Conservation (phyloP, 1,140 invertebrate species). For the Drosophila persimilis region DNA sequence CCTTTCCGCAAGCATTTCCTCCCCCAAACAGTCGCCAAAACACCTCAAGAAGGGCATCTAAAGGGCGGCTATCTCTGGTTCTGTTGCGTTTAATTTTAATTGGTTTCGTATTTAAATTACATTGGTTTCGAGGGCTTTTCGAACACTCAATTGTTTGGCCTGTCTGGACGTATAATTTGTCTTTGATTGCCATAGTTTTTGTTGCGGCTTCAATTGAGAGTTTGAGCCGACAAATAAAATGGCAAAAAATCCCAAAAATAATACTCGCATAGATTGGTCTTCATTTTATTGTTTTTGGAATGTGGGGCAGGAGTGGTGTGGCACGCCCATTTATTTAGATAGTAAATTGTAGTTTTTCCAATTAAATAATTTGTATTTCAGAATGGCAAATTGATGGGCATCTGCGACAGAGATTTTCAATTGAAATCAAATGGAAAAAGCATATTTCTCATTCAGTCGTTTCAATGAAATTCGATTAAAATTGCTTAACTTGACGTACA, state of each 20-base stretch:
- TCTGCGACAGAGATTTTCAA: slow-evolving; percentile 45
- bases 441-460: too few species aligned
- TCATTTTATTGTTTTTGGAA: slow-evolving; percentile 33
- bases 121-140: slow-evolving; percentile 27
- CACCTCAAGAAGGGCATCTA: too few species aligned
- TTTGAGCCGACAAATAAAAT: slow-evolving; percentile 45
- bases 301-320: slow-evolving; percentile 39
- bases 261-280: slow-evolving; percentile 61
- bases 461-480: slow-evolving; percentile 22
- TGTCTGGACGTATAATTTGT: slow-evolving; percentile 39
- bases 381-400: slow-evolving; percentile 53
- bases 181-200: slow-evolving; percentile 41
- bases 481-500: too few species aligned
- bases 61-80: slow-evolving; percentile 32
- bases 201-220: slow-evolving; percentile 8
- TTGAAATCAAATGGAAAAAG: slow-evolving; percentile 14
- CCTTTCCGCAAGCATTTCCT: too few species aligned
- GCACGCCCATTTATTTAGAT: slow-evolving; percentile 65
- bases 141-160: slow-evolving; percentile 48
- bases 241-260: slow-evolving; percentile 48
- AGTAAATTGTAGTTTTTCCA: slow-evolving; percentile 69
- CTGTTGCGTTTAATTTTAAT: slow-evolving; percentile 68
- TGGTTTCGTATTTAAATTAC: slow-evolving; percentile 72
- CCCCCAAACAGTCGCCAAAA: too few species aligned
- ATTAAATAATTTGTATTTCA: slow-evolving; percentile 60